Percentiles rank a stretch among this genome's conserved stretches.
Conservation (phyloP, 2,888 invertebrate species). For the Aporophyla nigra region DNA sequence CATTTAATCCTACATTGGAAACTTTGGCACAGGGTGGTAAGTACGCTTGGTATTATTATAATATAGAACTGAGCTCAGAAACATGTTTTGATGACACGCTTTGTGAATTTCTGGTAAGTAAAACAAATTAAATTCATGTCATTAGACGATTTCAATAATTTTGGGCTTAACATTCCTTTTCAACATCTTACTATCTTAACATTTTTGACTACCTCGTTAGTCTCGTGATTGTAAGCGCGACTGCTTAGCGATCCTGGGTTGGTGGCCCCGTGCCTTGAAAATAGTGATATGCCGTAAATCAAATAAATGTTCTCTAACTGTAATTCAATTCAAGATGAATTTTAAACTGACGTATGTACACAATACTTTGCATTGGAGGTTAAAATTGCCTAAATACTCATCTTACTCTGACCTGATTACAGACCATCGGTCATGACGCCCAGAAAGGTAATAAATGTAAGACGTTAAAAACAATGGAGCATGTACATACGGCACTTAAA, state of each 20-base stretch:
- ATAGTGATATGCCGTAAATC: no score
- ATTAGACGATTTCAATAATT: background rate
- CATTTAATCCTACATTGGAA: conserved; percentile 5
- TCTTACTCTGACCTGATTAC: no score
- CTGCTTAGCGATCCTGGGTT: no score
- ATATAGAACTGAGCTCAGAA: background rate
- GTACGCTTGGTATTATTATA: background rate
- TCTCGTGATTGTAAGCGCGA: no score
- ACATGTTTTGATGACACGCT: background rate
- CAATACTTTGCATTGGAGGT: background rate
- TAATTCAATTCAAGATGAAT: no score
- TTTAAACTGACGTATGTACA: background rate
- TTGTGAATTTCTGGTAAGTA: background rate
- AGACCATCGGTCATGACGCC: background rate
- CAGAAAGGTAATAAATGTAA: background rate
- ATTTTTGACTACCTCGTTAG: no score
- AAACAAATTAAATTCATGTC: background rate
- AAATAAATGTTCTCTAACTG: no score
- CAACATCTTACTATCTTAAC: background rate
- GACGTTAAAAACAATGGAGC: no score
- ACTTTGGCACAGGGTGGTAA: background rate
- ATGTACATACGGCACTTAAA: background rate
- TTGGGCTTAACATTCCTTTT: background rate
- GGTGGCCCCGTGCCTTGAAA: no score
- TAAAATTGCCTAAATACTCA: background rate